phyloP scores from a whole-genome alignment of 2,797 vertebrate species.

The Fratercula arctica region DNA sequence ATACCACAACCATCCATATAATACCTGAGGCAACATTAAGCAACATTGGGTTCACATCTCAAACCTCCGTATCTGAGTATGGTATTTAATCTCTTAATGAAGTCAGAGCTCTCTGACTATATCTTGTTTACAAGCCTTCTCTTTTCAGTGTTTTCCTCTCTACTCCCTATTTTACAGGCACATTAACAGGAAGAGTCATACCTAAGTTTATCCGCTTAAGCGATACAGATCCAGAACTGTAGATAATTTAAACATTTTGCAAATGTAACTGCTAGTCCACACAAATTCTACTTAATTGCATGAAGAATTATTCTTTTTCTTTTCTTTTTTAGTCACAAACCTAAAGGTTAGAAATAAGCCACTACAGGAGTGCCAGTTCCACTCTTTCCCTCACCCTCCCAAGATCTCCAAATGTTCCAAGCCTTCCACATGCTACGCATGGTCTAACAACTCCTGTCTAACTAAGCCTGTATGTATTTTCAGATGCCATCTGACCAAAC shows the following conservation, averaged over 20 bases:
- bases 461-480: not conserved
- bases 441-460: not conserved
- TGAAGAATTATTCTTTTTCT: not conserved
- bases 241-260: not conserved
- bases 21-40: not conserved
- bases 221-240: not conserved
- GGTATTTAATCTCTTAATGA: not conserved
- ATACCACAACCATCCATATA: not conserved
- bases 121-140: not conserved
- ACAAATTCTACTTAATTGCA: not conserved
- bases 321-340: not conserved
- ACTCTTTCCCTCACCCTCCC: not conserved
- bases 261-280: not conserved
- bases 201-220: not conserved
- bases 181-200: not conserved
- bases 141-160: not conserved
- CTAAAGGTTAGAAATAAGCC: not conserved
- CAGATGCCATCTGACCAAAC: not conserved
- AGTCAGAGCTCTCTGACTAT: not conserved
- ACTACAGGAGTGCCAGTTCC: not conserved
- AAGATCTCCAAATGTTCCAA: not conserved
- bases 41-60: not conserved
- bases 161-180: not conserved
- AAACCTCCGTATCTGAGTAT: not conserved
- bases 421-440: not conserved